Conservation (phyloP, 2,797 vertebrate genomes). For the Sebastes trivittatus region DNA sequence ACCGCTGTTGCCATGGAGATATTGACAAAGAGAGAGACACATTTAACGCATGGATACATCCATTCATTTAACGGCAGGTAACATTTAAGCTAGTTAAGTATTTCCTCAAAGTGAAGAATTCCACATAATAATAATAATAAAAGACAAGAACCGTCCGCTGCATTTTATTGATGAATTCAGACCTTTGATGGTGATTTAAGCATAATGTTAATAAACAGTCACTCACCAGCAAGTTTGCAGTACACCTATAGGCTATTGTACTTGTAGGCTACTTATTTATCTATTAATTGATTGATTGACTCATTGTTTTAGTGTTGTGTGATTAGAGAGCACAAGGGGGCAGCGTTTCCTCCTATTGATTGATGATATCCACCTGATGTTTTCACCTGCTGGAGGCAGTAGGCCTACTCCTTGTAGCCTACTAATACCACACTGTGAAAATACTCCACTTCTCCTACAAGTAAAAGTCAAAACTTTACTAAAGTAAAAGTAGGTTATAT, state of each 20-base stretch:
- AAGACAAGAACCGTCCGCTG: not conserved
- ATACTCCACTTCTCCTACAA: not conserved
- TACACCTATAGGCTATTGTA: not conserved
- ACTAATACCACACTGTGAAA: not conserved
- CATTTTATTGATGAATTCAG: not conserved
- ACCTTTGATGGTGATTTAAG: not conserved
- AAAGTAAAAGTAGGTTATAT: not conserved
- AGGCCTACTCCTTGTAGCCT: not conserved
- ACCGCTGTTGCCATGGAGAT: slow-evolving; percentile 64
- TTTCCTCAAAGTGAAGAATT: not conserved
- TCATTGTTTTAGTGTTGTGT: not conserved
- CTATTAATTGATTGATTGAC: not conserved
- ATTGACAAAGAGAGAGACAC: slow-evolving; percentile 23
- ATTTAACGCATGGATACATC: not conserved
- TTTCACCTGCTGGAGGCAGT: not conserved
- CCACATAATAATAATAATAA: not conserved
- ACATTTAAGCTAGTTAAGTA: not conserved
- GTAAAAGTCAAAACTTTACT: not conserved
- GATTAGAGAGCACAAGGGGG: slow-evolving; percentile 60
- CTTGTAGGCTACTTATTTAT: not conserved
- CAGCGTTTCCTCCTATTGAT: slow-evolving; percentile 24
- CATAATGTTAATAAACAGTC: not conserved
- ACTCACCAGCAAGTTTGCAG: not conserved
- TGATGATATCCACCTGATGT: not conserved
- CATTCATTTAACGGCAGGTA: not conserved